Conservation (phyloP, 2,113 vertebrate genomes). For the Bufo bufo region DNA sequence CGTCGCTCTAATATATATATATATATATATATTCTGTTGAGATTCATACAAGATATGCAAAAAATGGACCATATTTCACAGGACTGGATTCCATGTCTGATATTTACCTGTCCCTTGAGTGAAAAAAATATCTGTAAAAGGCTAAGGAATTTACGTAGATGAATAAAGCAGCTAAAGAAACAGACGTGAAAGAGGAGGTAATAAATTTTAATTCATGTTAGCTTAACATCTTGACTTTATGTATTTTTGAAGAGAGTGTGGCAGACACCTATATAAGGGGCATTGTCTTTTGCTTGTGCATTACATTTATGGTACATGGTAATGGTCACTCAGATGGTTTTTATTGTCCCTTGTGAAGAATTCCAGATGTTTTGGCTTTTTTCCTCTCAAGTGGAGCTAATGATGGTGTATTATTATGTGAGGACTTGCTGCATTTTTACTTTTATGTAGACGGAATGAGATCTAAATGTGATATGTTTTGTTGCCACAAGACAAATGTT, state of each 20-base stretch:
- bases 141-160: conserved; percentile 66
- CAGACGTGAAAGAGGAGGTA: neutral
- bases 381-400: neutral
- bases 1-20: neutral
- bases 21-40: neutral
- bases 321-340: neutral
- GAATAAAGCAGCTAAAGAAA: conserved; percentile 8
- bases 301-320: neutral
- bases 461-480: neutral
- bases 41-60: neutral
- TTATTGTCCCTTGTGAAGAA: neutral
- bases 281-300: neutral
- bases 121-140: conserved; percentile 63
- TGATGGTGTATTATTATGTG: neutral
- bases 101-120: conserved; percentile 43
- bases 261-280: neutral
- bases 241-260: neutral
- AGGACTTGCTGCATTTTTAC: conserved; percentile 18
- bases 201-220: neutral
- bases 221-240: neutral
- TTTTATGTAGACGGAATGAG: neutral
- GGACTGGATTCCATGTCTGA: neutral
- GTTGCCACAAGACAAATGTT: neutral
- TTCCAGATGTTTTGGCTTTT: conserved; percentile 24
- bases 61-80: conserved; percentile 58